Base-by-base conservation (phyloP, 2,888 invertebrate genomes). In the Alsophila aescularia region DNA sequence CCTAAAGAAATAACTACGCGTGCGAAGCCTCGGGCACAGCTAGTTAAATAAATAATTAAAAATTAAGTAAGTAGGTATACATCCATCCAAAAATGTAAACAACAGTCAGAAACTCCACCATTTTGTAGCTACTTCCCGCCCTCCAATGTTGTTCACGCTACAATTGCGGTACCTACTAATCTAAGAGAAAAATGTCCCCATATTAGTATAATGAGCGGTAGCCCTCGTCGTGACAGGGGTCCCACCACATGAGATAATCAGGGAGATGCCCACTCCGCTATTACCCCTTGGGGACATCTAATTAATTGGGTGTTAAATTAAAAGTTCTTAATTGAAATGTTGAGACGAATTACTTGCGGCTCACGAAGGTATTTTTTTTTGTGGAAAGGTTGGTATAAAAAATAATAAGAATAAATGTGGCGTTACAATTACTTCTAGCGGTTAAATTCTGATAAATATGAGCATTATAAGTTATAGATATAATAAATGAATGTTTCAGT, bases 181-280 rank as follows among this genome's bases (percentile, higher is more conserved):
- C 42, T 24, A 13, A 34, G 24, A 60, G 63, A 66, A 66, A 66
- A 66, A 63, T 63, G 50, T 37, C 34, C 51, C 50, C 52, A 47
- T 63, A 66, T 66, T 63, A 66, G 63, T 63, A 53, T 58, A 66
- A 66, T 61, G 61, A 51, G 59, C 51, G 54, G 66, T 47, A 50
- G 49, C 49, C 61, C 63, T 21, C 27, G 18, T 42, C 13, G 59
- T 58, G 66, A 66, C 60, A 60, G 60, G 64, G 63, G 63, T 60
- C 52, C 48, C 16, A 21, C 58, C 58, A 34, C 53, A 53, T 39
- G 56, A 64, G 56, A 63, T 62, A 66, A 66, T 61, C 58, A 61
- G 63, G 54, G 58, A 52, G 32, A 52, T 54, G 58, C 45, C 63
- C 61, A 55, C 56, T 62, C 45, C 48, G 54, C 60, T 44, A 58